Base-by-base conservation (phyloP, 2,113 vertebrate genomes). In the Motacilla tschutschensis region DNA sequence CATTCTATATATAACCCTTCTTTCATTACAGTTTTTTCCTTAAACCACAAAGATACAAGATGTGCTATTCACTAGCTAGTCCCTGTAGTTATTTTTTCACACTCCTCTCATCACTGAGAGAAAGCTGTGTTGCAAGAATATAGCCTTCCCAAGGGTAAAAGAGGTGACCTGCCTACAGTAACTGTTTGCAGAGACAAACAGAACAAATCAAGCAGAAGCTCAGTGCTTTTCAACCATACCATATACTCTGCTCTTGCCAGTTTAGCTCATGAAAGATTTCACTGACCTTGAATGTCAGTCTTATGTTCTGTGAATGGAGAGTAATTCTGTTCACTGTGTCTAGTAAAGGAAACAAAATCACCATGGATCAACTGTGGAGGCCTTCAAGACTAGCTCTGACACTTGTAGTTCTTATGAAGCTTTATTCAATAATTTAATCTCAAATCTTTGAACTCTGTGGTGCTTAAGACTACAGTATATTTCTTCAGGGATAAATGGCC, bases 71-170 rank as follows among this genome's bases (percentile, higher is more conserved):
- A 31, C 28, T 63, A 59, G 12, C 78, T 92, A 71, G 78, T 69
- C 60, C 38, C 51, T 64, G 38, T 7, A 28, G 40, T 18, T 79
- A 36, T 93, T 82, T 91, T 90, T 92, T 83, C 65, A 69, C 18
- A 16, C 41, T 55, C 19, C 62, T 93, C 44, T 81, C 59, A 58
- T 26, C 29, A 33, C 50, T 29, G 43, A 82, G 91, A 65, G 87
- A 94, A 93, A 95, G 79, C 88, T 87, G 43, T 88, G 73, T 85
- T 84, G 81, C 83, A 85, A 88, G 85, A 76, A 71, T 65, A 82
- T 14, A 85, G 60, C 83, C 53, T 79, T 93, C 51, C 22, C 33
- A 31, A 74, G 83, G 81, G 89, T 85, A 87, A 83, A 91, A 75
- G 63, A 87, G 64, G 73, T 88, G 74, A 69, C 48, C 35, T 71